Evolutionary conservation across 2,113 vertebrate genomes (phyloP).

Genomic region (Anguilla japonica): DNA sequence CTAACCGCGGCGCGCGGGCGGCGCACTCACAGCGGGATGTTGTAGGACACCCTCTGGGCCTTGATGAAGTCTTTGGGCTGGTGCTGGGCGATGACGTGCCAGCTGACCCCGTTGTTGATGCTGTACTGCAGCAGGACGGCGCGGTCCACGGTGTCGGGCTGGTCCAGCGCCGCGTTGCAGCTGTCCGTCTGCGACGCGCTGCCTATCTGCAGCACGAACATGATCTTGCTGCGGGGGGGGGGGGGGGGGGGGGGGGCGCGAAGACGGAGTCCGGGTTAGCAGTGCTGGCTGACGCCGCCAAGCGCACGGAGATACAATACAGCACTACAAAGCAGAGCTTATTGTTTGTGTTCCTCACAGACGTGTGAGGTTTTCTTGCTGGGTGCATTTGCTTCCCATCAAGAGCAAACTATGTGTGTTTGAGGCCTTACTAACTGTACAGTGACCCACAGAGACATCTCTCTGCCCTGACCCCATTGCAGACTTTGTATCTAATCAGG

Average conservation of each 20-base stretch:
- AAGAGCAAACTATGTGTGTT: too few relatives aligned
- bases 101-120: slow-evolving; percentile 91
- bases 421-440: too few relatives aligned
- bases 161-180: slow-evolving; percentile 90
- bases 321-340: too few relatives aligned
- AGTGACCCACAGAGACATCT: too few relatives aligned
- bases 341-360: too few relatives aligned
- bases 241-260: not conserved
- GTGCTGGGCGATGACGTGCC: slow-evolving; percentile 97
- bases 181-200: slow-evolving; percentile 92
- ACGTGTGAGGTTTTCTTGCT: too few relatives aligned
- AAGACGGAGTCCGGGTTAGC: not conserved
- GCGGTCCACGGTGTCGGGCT: slow-evolving; percentile 86
- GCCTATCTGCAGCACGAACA: slow-evolving; percentile 99
- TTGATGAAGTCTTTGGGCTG: slow-evolving; percentile 98
- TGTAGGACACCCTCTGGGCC: slow-evolving; percentile 96
- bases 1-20: not conserved
- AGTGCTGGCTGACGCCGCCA: not conserved
- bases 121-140: slow-evolving; percentile 96
- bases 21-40: slow-evolving; percentile 90
- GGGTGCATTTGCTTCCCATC: too few relatives aligned
- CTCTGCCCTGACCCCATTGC: too few relatives aligned
- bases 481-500: too few relatives aligned
- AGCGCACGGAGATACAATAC: not conserved
- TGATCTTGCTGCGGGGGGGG: slow-evolving; percentile 87